These are phyloP conservation scores for Rhyzopertha dominica DNA, from an alignment of 1,140 invertebrate genomes.

Conservation along the genomic window DNA sequence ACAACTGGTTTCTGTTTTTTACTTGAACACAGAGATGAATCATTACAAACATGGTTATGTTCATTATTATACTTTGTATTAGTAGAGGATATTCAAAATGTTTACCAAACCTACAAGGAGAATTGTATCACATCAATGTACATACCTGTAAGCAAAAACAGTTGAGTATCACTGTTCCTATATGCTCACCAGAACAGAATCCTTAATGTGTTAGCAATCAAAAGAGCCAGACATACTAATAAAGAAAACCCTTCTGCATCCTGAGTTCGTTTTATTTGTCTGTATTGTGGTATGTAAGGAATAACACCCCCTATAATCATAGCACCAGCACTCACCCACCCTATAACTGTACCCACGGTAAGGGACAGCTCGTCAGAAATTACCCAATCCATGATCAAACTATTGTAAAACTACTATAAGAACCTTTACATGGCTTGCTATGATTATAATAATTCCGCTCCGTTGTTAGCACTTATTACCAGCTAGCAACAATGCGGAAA, in stretches of 20 bases:
- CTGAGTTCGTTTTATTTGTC: constrained; percentile 82
- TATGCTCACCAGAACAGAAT: constrained; percentile 93
- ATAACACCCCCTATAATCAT: constrained; percentile 91
- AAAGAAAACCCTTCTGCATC: constrained; percentile 95
- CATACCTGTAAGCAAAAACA: neutral
- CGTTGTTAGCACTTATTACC: too few relatives aligned
- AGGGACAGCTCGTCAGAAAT: constrained; percentile 63
- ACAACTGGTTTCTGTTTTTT: constrained; percentile 75
- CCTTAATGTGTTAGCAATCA: constrained; percentile 93
- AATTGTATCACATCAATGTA: too few relatives aligned
- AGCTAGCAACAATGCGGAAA: too few relatives aligned
- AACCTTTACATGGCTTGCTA: too few relatives aligned
- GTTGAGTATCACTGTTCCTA: neutral
- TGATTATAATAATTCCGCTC: too few relatives aligned
- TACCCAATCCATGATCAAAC: constrained; percentile 72
- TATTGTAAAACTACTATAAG: too few relatives aligned
- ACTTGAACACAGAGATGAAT: constrained; percentile 90
- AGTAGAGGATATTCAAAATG: constrained; percentile 92
- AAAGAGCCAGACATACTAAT: constrained; percentile 90
- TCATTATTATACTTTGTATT: constrained; percentile 97
- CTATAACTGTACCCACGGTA: constrained; percentile 60
- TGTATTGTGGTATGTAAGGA: constrained; percentile 88
- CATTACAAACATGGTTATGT: constrained; percentile 92
- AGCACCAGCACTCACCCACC: constrained; percentile 64
- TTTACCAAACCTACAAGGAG: constrained; percentile 99